A percentile compares a stretch with the other conserved stretches of the same genome.
phyloP scores from a whole-genome alignment of 1,140 invertebrate species.

The Lepidotrigona ventralis region DNA sequence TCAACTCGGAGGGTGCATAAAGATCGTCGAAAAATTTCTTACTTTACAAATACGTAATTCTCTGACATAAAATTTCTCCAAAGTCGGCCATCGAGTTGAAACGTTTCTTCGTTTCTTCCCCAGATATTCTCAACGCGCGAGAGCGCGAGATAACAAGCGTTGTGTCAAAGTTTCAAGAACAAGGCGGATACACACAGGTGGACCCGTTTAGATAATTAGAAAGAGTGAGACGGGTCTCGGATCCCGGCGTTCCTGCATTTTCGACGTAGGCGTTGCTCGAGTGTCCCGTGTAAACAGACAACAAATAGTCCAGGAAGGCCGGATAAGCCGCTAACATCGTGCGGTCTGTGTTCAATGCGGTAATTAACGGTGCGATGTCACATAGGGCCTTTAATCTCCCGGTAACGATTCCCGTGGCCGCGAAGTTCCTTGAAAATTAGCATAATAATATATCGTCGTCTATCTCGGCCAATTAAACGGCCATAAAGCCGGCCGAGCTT shows the following conservation, averaged over 20 bases:
- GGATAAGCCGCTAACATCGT: slow-evolving; percentile 59
- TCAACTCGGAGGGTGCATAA: not conserved
- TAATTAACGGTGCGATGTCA: slow-evolving; percentile 66
- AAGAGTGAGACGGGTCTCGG: not conserved
- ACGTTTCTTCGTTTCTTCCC: not conserved
- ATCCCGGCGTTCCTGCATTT: not conserved
- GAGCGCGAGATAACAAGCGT: not conserved
- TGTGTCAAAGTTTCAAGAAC: not conserved
- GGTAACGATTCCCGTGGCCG: slow-evolving; percentile 59
- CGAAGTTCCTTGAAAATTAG: slow-evolving; percentile 70
- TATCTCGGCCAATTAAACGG: slow-evolving; percentile 73
- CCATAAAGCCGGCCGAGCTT: slow-evolving; percentile 70
- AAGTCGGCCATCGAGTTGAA: too few relatives aligned
- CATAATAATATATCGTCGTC: slow-evolving; percentile 72
- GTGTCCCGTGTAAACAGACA: slow-evolving; percentile 45
- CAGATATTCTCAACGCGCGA: not conserved
- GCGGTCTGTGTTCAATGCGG: slow-evolving; percentile 58
- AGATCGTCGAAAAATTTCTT: not conserved
- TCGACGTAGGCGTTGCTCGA: slow-evolving; percentile 18
- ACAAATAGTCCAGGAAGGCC: slow-evolving; percentile 48
- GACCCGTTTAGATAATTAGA: not conserved
- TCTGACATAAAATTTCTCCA: too few relatives aligned
- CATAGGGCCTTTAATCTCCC: slow-evolving; percentile 59
- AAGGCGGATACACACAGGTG: not conserved
- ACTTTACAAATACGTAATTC: not conserved